phyloP scores from a whole-genome alignment of 2,113 vertebrate genomes.

The Lucifuga dentata region DNA sequence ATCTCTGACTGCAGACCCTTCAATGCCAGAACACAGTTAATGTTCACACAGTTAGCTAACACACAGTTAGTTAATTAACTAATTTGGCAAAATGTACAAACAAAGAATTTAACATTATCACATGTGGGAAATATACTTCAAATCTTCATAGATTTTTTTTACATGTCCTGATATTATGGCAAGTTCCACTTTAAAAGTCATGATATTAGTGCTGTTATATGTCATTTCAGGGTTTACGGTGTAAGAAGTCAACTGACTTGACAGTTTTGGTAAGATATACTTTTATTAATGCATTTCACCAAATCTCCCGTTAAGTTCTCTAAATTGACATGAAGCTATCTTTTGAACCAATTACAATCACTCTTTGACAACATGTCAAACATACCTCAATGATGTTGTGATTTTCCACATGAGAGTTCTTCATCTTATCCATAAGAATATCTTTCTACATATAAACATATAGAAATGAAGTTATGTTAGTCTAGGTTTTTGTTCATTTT shows the following conservation, averaged over 20 bases:
- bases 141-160: not conserved
- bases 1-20: conserved; percentile 81
- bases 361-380: no score
- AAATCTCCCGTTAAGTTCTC: no score
- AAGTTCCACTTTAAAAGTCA: no score
- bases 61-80: no score
- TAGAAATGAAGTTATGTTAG: not conserved
- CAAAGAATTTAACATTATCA: not conserved
- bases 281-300: not conserved
- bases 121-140: not conserved
- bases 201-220: not conserved
- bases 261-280: no score
- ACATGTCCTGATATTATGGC: not conserved
- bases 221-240: no score
- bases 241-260: no score
- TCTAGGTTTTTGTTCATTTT: no score
- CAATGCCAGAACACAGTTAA: conserved; percentile 26
- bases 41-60: no score
- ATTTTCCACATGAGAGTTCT: conserved; percentile 76
- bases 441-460: conserved; percentile 70
- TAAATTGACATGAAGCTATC: no score
- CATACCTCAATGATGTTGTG: conserved; percentile 80
- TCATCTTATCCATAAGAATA: conserved; percentile 78
- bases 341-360: no score
- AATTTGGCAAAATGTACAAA: not conserved